Evolutionary conservation across 2,797 vertebrate genomes (phyloP).

Genomic region (Enteromius radiatus): DNA sequence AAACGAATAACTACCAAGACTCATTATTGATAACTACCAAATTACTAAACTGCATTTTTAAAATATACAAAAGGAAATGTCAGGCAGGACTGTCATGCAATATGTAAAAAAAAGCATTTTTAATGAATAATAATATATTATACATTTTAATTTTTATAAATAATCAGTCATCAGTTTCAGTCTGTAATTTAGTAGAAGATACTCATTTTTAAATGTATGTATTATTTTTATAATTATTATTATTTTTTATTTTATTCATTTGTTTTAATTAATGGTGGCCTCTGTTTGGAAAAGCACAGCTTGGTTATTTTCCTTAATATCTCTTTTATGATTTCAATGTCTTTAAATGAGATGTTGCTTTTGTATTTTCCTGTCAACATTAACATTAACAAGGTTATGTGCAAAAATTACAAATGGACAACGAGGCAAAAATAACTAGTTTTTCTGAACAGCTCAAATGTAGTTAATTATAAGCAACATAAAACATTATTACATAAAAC

Average conservation of each 20-base stretch:
- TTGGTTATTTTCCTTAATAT: neutral
- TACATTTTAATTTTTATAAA: neutral
- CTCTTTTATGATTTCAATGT: neutral
- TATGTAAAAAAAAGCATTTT: neutral
- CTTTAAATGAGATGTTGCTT: neutral
- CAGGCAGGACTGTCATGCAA: neutral
- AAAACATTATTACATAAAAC: neutral
- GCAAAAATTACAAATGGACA: neutral
- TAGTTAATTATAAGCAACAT: neutral
- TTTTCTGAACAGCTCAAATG: too few species aligned
- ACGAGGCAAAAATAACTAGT: neutral
- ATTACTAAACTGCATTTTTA: neutral
- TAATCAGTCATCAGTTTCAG: neutral
- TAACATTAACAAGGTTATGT: too few species aligned
- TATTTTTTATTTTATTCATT: neutral
- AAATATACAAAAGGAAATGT: neutral
- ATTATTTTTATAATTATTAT: too few species aligned
- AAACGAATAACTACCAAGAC: neutral
- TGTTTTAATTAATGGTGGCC: neutral
- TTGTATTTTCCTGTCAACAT: neutral
- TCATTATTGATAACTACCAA: neutral
- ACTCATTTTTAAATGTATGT: too few species aligned
- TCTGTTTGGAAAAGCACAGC: neutral
- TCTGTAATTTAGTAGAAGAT: neutral
- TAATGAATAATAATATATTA: neutral